phyloP scores from a whole-genome alignment of 2,797 vertebrate genomes.

The Odontamblyopus rebecca region DNA sequence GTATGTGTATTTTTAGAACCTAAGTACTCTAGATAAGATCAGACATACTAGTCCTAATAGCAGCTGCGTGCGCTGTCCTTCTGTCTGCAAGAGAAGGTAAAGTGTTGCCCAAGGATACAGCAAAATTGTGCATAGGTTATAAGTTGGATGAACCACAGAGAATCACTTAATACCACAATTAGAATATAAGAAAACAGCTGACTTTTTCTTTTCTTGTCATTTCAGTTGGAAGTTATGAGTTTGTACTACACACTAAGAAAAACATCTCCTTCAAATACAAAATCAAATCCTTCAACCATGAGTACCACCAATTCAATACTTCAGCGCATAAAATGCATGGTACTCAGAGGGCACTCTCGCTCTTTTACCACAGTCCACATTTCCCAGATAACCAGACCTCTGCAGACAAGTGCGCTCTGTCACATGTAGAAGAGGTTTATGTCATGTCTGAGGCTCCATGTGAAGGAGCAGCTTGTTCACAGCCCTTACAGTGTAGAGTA shows the following conservation, averaged over 20 bases:
- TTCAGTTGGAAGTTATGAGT: no score
- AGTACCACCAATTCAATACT: neutral
- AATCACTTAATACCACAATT: neutral
- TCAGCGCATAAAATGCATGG: constrained; percentile 26
- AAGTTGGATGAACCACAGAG: neutral
- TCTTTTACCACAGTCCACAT: constrained; percentile 34
- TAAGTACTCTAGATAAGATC: no score
- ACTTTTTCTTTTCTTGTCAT: no score
- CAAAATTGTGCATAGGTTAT: neutral
- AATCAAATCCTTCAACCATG: neutral
- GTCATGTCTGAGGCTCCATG: constrained; percentile 52
- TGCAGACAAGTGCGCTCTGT: constrained; percentile 63
- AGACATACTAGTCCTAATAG: no score
- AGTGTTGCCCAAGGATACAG: neutral
- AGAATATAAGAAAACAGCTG: neutral
- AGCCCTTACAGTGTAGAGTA: constrained; percentile 52
- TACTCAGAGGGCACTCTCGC: constrained; percentile 42
- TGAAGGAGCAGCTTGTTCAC: constrained; percentile 59
- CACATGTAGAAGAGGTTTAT: constrained; percentile 53
- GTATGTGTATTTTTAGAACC: no score
- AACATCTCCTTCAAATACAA: neutral
- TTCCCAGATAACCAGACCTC: constrained; percentile 66
- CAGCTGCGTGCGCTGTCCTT: no score
- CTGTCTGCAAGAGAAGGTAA: neutral
- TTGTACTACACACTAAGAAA: neutral